phyloP scores from a whole-genome alignment of 2,113 vertebrate genomes.

The Apeltes quadracus region DNA sequence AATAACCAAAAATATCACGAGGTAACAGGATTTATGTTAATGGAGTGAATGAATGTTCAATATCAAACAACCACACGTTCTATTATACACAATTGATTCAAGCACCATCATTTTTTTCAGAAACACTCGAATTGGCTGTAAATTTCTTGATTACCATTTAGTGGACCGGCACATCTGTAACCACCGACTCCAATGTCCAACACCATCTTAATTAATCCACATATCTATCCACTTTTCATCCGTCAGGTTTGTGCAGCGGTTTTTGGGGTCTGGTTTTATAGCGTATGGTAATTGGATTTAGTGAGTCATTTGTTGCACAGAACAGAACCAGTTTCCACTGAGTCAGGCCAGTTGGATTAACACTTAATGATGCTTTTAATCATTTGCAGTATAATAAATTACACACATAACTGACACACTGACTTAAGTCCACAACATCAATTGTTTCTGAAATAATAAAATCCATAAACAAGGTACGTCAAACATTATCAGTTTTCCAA shows the following conservation, averaged over 20 bases:
- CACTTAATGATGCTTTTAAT: neutral
- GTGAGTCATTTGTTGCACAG: no score
- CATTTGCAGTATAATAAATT: neutral
- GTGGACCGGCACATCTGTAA: neutral
- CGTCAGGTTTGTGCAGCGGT: neutral
- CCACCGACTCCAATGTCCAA: neutral
- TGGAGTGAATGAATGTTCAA: no score
- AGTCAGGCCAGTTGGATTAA: neutral
- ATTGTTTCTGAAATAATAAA: neutral
- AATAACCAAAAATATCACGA: no score
- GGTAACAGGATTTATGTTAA: no score
- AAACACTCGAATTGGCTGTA: neutral
- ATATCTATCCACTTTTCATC: neutral
- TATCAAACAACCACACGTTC: no score
- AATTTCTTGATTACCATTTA: neutral
- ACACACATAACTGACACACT: neutral
- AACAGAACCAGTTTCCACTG: neutral
- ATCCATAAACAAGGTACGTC: no score
- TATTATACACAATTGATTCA: neutral
- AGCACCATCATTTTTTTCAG: neutral
- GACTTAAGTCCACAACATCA: neutral
- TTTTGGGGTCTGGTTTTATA: neutral
- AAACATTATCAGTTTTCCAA: conserved; percentile 27
- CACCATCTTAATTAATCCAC: neutral
- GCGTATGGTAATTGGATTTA: neutral